A percentile compares a stretch with the other conserved stretches of the same genome.
phyloP scores from a whole-genome alignment of 2,888 invertebrate species.

The Eustalomyia histrio region DNA sequence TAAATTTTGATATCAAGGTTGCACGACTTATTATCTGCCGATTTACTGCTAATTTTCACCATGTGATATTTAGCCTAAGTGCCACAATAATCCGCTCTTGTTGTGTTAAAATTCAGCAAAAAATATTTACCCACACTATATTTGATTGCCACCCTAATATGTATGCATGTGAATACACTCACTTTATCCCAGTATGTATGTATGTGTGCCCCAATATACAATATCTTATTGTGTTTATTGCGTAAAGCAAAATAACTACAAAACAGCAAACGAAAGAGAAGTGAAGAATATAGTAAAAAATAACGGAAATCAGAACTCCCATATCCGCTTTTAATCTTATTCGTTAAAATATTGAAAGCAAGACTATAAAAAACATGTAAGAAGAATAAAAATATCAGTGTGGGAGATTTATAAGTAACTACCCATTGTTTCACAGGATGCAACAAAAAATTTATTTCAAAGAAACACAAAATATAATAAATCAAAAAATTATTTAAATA shows the following conservation, averaged over 20 bases:
- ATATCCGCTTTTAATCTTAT: constrained; percentile 65
- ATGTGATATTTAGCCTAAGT: no score
- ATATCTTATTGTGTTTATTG: constrained; percentile 10
- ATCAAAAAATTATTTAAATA: background rate
- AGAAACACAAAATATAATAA: background rate
- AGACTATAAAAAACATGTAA: constrained; percentile 32
- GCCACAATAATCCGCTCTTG: no score
- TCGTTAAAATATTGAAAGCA: constrained; percentile 60
- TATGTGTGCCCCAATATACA: background rate
- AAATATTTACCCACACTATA: no score
- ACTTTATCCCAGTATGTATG: no score
- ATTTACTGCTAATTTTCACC: no score
- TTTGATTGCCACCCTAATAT: no score
- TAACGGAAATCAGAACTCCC: constrained; percentile 58
- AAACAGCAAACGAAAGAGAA: constrained; percentile 19
- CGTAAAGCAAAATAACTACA: constrained; percentile 4
- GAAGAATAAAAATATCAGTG: background rate
- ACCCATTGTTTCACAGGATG: background rate
- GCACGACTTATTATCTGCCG: no score
- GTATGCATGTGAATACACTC: no score
- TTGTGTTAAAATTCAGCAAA: no score
- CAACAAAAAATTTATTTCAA: background rate
- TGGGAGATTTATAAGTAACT: background rate
- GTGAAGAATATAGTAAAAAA: constrained; percentile 12
- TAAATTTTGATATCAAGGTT: no score